Evolutionary conservation across 2,888 invertebrate genomes (phyloP), one percentile per base, ranked within the genome.

Genomic region (Pemphredon lugubris): DNA sequence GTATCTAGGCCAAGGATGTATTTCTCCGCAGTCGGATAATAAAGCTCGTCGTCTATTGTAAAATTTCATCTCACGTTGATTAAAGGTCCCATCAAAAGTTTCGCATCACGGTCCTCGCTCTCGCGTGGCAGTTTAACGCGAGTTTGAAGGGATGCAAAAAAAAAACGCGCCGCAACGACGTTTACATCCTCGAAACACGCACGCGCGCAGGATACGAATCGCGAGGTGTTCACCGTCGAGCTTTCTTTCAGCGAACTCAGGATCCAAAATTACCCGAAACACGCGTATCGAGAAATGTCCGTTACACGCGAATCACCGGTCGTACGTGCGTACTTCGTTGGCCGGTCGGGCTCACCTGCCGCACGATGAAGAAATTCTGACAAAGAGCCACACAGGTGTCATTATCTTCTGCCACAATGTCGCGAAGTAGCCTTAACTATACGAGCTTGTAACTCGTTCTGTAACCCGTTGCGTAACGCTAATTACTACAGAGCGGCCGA

Each of bases 321-420:
- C 32, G 37, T 51, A 18, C 44, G 44, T 14, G 44, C 32, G 37
- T 51, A 18, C 13, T 21, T 55, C 51, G 57, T 63, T 47, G 55
- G 42, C 55, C 71, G 45, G 5, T 54, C 47, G 26, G 34, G 7
- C 14, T 75, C 77, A 77, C 77, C 77, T 77, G 77, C 77, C 48
- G 59, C 16, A 59, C 50, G 66, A 74, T 71, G 61, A 71, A 74
- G 71, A 75, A 77, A 74, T 74, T 67, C 61, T 75, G 75, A 68
- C 72, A 75, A 74, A 77, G 58, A 53, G 53, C 21, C 39, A 18
- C 63, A 70, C 68, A 26, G 64, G 60, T 61, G 71, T 50, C 71
- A 61, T 71, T 71, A 16, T 47, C 14, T 45, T 50, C 50, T 20
- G 37, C 16, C 34, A 32, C 61, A 32, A 53, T 26, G 60, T 58